Evolutionary conservation across 1,140 invertebrate species (phyloP).

Genomic region (Lycorma delicatula): DNA sequence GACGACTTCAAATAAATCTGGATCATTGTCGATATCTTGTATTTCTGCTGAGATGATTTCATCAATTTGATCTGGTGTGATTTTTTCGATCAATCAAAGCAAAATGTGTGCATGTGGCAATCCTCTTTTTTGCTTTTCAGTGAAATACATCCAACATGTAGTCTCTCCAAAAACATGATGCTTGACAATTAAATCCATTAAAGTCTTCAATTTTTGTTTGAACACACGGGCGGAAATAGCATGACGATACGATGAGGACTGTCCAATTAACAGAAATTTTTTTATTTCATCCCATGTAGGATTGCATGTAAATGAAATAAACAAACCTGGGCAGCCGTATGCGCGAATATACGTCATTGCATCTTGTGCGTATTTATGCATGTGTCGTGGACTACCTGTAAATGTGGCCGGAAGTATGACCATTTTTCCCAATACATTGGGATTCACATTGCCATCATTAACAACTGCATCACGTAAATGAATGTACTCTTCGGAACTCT

Average conservation of each 20-base stretch:
- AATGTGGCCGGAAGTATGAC: slow-evolving; percentile 34
- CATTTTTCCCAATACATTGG: slow-evolving; percentile 18
- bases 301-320: slow-evolving; percentile 43
- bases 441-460: slow-evolving; percentile 8
- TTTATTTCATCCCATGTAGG: slow-evolving; percentile 41
- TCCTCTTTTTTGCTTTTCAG: no score
- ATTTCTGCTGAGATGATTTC: no score
- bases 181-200: no score
- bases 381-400: slow-evolving; percentile 35
- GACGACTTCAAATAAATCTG: no score
- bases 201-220: no score
- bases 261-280: slow-evolving; percentile 33
- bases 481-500: slow-evolving; percentile 32
- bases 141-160: slow-evolving; percentile 38
- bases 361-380: slow-evolving; percentile 43
- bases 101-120: slow-evolving; percentile 39
- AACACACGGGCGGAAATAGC: slow-evolving; percentile 14
- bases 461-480: slow-evolving; percentile 25
- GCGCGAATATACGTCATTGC: slow-evolving; percentile 41
- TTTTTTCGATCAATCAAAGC: slow-evolving; percentile 21
- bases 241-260: slow-evolving; percentile 18
- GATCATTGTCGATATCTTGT: no score
- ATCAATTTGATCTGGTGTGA: no score
- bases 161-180: slow-evolving; percentile 13
- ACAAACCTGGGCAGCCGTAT: slow-evolving; percentile 37